Conservation (phyloP, 2,797 vertebrate species). For the Sitta carolinensis region DNA sequence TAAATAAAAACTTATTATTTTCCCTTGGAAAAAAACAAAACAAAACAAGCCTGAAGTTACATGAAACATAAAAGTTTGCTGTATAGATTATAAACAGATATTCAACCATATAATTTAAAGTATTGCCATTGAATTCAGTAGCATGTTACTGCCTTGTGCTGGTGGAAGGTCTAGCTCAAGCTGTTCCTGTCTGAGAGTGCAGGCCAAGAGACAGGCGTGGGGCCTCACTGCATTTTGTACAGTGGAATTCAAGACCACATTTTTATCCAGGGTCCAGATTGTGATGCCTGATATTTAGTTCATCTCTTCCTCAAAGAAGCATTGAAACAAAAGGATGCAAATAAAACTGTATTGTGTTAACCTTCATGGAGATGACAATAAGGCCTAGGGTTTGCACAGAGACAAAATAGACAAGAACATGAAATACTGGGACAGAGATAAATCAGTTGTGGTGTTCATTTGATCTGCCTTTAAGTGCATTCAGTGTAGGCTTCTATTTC, state of each 20-base stretch:
- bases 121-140: not conserved
- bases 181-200: not conserved
- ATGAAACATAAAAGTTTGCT: not conserved
- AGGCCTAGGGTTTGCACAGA: not conserved
- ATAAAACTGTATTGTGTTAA: not conserved
- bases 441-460: not conserved
- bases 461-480: not conserved
- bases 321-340: not conserved
- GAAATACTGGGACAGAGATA: not conserved
- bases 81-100: not conserved
- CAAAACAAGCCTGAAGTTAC: not conserved
- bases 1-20: constrained; percentile 16
- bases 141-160: not conserved
- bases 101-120: not conserved
- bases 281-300: not conserved
- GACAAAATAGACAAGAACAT: not conserved
- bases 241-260: not conserved
- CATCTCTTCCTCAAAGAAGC: not conserved
- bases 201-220: not conserved
- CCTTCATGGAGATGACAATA: not conserved
- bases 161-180: not conserved
- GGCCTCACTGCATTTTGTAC: not conserved
- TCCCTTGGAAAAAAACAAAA: not conserved
- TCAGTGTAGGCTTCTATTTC: not conserved
- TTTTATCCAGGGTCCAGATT: not conserved